A percentile compares a stretch with the other conserved stretches of the same genome.
Evolutionary conservation across 1,140 invertebrate genomes (phyloP).

Genomic region (Cryptotermes secundus): DNA sequence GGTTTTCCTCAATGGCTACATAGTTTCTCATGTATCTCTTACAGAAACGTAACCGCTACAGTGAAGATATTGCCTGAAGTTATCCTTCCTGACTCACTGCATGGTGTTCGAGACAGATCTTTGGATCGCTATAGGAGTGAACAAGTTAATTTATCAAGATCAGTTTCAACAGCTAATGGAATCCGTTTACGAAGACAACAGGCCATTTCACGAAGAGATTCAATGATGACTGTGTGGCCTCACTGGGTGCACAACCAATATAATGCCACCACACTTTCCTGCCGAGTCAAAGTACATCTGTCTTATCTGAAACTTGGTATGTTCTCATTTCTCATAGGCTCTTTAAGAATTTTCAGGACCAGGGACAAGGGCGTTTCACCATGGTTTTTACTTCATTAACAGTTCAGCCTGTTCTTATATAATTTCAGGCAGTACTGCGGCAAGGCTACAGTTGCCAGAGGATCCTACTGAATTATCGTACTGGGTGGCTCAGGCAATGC

Average conservation of each 20-base stretch:
- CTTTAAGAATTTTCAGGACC: too few species aligned
- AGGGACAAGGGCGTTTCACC: too few species aligned
- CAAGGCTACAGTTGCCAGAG: constrained; percentile 47
- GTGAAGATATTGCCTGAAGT: constrained; percentile 68
- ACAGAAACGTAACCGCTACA: constrained; percentile 46
- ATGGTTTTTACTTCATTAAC: too few species aligned
- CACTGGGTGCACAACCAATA: constrained; percentile 69
- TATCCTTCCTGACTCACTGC: constrained; percentile 44
- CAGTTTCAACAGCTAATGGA: neutral
- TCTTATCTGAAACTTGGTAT: constrained; percentile 44
- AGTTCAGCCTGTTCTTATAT: too few species aligned
- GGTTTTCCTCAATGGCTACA: too few species aligned
- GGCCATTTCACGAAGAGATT: constrained; percentile 45
- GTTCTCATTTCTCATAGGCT: neutral
- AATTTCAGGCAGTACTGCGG: constrained; percentile 46
- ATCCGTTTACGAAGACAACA: constrained; percentile 32
- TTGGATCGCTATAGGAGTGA: constrained; percentile 35
- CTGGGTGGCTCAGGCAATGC: constrained; percentile 75
- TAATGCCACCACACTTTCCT: constrained; percentile 57
- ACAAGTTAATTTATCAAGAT: neutral
- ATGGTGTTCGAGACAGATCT: constrained; percentile 28
- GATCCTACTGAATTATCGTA: constrained; percentile 71
- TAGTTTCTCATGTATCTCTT: neutral
- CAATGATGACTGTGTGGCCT: constrained; percentile 56
- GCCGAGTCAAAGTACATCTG: constrained; percentile 46